Percentiles rank a stretch among this genome's conserved stretches.
Conservation (phyloP, 2,888 invertebrate genomes). For the Tuberolachnus salignus region DNA sequence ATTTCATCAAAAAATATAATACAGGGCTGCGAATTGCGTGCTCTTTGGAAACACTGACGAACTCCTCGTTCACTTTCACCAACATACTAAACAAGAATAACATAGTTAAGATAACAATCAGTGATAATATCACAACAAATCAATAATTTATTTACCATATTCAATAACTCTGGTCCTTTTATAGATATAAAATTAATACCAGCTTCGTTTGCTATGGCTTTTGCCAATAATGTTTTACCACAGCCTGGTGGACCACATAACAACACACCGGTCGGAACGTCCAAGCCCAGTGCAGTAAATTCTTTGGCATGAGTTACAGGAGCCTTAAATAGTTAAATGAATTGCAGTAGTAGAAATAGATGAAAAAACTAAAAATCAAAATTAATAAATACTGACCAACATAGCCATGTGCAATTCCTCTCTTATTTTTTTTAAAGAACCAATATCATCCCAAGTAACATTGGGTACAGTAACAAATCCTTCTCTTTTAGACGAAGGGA, state of each 20-base stretch:
- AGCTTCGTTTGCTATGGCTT: constrained; percentile 98
- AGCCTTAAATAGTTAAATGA: constrained; percentile 67
- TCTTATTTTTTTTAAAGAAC: constrained; percentile 85
- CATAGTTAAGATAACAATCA: neutral
- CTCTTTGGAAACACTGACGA: constrained; percentile 92
- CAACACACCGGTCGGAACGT: constrained; percentile 85
- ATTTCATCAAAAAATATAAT: constrained; percentile 99
- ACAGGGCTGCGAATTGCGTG: constrained; percentile 93
- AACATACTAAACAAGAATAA: constrained; percentile 73
- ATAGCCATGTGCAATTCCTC: constrained; percentile 90
- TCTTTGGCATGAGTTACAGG: constrained; percentile 87
- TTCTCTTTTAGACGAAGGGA: constrained; percentile 93
- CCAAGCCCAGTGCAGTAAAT: constrained; percentile 78
- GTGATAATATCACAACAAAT: neutral
- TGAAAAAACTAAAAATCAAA: no score
- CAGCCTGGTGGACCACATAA: constrained; percentile 97
- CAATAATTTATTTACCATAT: constrained; percentile 75
- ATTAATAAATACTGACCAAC: constrained; percentile 66
- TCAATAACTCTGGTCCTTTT: constrained; percentile 96
- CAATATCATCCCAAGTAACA: constrained; percentile 96
- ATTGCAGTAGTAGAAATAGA: no score
- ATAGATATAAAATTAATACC: constrained; percentile 98
- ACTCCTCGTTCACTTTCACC: constrained; percentile 98
- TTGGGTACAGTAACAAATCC: constrained; percentile 98
- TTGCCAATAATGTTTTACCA: constrained; percentile 94